These are phyloP conservation scores for Dendrocopos noguchii DNA, from an alignment of 2,113 vertebrate species.

Conservation along the genomic window DNA sequence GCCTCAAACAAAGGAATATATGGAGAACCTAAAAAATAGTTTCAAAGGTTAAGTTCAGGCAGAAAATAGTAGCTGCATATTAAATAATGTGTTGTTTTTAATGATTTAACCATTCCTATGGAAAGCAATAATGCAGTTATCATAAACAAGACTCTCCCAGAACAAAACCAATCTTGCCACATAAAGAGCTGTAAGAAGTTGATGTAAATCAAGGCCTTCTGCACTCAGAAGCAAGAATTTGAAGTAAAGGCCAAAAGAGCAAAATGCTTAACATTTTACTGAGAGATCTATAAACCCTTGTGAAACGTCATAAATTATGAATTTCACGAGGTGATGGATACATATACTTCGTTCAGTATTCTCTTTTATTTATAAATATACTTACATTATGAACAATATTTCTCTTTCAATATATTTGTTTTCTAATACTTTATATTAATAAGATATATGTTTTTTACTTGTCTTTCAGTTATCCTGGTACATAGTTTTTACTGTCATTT, in stretches of 20 bases:
- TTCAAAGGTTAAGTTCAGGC: background rate
- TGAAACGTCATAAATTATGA: background rate
- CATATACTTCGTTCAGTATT: background rate
- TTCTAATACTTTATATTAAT: background rate
- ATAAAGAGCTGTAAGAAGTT: background rate
- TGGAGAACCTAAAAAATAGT: background rate
- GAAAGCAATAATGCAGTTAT: background rate
- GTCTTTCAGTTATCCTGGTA: background rate
- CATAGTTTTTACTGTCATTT: background rate
- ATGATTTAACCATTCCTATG: background rate
- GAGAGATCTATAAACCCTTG: background rate
- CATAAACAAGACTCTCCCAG: background rate
- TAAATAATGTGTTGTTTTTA: background rate
- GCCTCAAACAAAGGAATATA: background rate
- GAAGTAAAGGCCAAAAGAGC: background rate
- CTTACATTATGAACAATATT: background rate
- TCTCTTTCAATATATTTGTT: background rate
- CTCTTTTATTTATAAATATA: background rate
- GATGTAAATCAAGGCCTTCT: background rate
- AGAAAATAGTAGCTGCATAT: background rate
- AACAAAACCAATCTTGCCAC: background rate
- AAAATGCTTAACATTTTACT: background rate
- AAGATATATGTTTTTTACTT: background rate
- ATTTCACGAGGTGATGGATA: background rate
- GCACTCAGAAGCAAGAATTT: background rate